Conservation (phyloP, 2,113 vertebrate species). For the Plestiodon gilberti region DNA sequence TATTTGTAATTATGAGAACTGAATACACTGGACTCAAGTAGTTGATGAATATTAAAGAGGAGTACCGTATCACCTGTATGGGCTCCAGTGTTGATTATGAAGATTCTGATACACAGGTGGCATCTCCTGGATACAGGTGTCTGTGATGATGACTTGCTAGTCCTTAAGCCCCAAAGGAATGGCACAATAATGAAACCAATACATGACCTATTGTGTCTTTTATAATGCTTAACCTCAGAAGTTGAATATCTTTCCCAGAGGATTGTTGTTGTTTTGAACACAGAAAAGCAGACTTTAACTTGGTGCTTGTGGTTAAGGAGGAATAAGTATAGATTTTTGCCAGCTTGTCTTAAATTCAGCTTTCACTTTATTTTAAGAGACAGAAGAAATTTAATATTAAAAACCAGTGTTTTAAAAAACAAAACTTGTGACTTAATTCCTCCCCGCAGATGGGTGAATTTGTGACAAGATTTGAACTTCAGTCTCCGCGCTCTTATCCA, state of each 20-base stretch:
- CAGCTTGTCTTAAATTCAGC: neutral
- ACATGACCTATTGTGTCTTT: neutral
- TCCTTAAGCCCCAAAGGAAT: no score
- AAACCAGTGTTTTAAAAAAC: no score
- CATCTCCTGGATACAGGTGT: no score
- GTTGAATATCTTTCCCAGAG: neutral
- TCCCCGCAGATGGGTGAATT: neutral
- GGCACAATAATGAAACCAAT: no score
- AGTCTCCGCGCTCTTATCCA: neutral
- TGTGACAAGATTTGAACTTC: neutral
- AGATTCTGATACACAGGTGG: no score
- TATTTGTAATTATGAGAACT: neutral
- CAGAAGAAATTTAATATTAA: no score
- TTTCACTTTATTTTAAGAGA: neutral
- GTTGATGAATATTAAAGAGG: neutral
- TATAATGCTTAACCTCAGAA: neutral
- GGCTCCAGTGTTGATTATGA: neutral
- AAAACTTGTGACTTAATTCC: neutral
- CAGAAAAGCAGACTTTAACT: neutral
- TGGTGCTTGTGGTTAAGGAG: neutral
- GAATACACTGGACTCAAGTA: neutral
- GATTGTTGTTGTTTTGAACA: neutral
- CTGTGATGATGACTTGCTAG: no score
- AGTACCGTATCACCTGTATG: neutral
- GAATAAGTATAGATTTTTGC: neutral